These are phyloP conservation scores for Drosophila pullipes DNA, from an alignment of 2,888 invertebrate genomes.

Conservation along the genomic window DNA sequence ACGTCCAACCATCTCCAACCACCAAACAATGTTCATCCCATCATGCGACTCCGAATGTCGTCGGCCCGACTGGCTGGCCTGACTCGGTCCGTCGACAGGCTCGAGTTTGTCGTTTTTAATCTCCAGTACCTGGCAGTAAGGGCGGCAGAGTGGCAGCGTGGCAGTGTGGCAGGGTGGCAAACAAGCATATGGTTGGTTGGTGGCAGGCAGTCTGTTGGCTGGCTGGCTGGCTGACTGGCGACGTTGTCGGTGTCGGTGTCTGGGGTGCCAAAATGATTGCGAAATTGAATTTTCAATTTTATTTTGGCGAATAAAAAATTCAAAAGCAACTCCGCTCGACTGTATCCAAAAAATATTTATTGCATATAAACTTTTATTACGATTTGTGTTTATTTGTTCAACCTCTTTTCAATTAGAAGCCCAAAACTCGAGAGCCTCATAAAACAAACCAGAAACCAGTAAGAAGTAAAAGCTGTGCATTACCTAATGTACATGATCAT, in stretches of 20 bases:
- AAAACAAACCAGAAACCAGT: conserved; percentile 27
- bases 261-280: conserved; percentile 78
- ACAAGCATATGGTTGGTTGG: background rate
- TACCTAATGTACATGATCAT: conserved; percentile 15
- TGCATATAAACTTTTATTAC: conserved; percentile 84
- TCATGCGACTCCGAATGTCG: conserved; percentile 38
- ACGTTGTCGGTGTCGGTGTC: conserved; percentile 33
- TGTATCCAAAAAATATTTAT: conserved; percentile 77
- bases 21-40: conserved; percentile 21
- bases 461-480: conserved; percentile 14
- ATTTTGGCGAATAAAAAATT: conserved; percentile 76
- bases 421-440: conserved; percentile 54
- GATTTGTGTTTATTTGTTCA: conserved; percentile 75
- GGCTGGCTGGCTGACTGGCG: background rate
- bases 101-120: conserved; percentile 73
- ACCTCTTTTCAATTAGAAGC: conserved; percentile 75
- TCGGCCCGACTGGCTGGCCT: conserved; percentile 11
- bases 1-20: conserved; percentile 18
- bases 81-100: conserved; percentile 48
- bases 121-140: conserved; percentile 28
- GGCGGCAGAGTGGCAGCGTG: background rate
- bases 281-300: conserved; percentile 79
- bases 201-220: conserved; percentile 20
- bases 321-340: conserved; percentile 61
- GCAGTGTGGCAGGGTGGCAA: background rate